These are phyloP conservation scores for Pygoscelis adeliae DNA, from an alignment of 2,113 vertebrate species.

Conservation along the genomic window DNA sequence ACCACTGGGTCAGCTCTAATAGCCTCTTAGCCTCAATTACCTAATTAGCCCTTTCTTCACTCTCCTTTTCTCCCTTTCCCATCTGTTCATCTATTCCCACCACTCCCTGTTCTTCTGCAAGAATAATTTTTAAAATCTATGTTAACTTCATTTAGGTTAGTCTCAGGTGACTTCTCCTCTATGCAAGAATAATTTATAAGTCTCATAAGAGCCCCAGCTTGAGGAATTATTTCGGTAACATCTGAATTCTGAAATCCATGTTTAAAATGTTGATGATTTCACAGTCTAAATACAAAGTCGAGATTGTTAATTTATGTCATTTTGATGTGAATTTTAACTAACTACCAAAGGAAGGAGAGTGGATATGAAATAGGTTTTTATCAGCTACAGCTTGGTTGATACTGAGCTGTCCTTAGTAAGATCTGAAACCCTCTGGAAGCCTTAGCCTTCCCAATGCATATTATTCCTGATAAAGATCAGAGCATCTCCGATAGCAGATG, in stretches of 20 bases:
- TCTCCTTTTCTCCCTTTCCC: conserved; percentile 55
- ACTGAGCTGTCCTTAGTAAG: neutral
- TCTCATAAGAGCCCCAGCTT: conserved; percentile 46
- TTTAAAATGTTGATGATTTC: conserved; percentile 23
- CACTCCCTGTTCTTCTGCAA: conserved; percentile 64
- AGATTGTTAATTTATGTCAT: neutral
- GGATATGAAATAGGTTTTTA: neutral
- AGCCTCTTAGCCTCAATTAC: conserved; percentile 71
- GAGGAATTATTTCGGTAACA: conserved; percentile 31
- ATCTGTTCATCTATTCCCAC: conserved; percentile 74
- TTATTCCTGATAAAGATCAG: conserved; percentile 13
- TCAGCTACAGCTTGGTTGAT: neutral
- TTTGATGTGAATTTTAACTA: neutral
- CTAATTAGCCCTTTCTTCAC: conserved; percentile 66
- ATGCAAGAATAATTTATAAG: conserved; percentile 66
- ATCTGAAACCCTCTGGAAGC: neutral
- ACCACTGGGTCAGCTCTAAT: conserved; percentile 64
- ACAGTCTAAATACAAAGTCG: neutral
- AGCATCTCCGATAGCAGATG: conserved; percentile 2
- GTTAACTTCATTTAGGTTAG: conserved; percentile 71
- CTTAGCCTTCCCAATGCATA: neutral
- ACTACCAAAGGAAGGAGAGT: neutral
- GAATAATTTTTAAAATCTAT: conserved; percentile 69
- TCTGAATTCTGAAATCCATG: conserved; percentile 43
- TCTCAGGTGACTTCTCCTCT: conserved; percentile 58